These are phyloP conservation scores for Gobiocypris rarus DNA, from an alignment of 2,113 vertebrate genomes.

Conservation along the genomic window DNA sequence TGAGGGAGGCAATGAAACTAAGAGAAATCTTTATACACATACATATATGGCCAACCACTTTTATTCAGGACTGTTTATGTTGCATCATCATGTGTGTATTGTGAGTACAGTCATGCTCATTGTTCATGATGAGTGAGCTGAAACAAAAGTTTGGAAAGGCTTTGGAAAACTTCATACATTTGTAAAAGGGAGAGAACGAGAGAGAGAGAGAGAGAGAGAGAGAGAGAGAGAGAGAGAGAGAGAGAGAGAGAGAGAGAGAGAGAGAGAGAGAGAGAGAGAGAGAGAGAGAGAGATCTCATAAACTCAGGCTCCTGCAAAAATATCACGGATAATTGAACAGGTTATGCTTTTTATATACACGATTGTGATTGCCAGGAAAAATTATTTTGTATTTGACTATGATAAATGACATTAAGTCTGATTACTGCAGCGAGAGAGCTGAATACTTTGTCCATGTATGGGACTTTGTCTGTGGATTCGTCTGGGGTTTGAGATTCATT, in stretches of 20 bases:
- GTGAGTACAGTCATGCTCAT: not conserved
- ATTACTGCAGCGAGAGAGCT: not conserved
- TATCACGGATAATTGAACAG: constrained; percentile 9
- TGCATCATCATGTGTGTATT: not conserved
- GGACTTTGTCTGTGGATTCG: not conserved
- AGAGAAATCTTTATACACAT: not conserved
- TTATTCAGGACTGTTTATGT: too few relatives aligned
- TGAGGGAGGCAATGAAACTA: too few relatives aligned
- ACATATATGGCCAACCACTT: not conserved
- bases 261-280: too few relatives aligned
- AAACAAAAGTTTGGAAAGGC: not conserved
- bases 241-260: too few relatives aligned
- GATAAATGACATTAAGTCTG: not conserved
- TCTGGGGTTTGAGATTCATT: not conserved
- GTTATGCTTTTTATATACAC: constrained; percentile 35
- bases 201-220: too few relatives aligned
- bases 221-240: too few relatives aligned
- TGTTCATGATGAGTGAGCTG: not conserved
- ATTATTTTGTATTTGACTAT: constrained; percentile 17
- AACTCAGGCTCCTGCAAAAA: not conserved
- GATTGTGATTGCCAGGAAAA: not conserved
- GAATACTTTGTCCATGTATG: constrained; percentile 53
- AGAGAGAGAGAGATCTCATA: too few relatives aligned
- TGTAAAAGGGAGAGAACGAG: too few relatives aligned
- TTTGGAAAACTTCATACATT: not conserved